Conservation (phyloP, 2,888 invertebrate species). For the Ditylenchus weischeri region DNA sequence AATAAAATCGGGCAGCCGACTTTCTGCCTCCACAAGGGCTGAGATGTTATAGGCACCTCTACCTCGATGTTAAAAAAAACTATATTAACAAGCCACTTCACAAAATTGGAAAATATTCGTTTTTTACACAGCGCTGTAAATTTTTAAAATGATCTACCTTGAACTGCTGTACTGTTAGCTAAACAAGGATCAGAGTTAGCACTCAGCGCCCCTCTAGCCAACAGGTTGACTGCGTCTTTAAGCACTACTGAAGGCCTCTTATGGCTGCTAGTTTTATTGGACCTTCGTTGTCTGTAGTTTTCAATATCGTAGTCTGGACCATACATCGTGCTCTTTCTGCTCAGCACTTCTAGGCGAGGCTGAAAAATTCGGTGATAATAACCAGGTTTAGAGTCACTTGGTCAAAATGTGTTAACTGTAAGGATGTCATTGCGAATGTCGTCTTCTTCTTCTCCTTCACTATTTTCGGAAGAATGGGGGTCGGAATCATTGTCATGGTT, state of each 20-base stretch:
- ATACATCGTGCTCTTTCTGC: constrained; percentile 14
- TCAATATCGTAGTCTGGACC: constrained; percentile 1
- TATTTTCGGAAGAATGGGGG: constrained; percentile 9
- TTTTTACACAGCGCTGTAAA: background rate
- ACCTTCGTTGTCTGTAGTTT: background rate
- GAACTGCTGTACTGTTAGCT: background rate
- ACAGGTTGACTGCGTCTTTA: constrained; percentile 4
- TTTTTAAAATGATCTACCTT: background rate
- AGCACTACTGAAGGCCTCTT: constrained; percentile 7
- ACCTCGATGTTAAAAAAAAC: too few relatives aligned
- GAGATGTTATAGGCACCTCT: too few relatives aligned
- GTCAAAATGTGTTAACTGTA: background rate
- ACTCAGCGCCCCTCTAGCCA: constrained; percentile 1
- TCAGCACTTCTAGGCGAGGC: constrained; percentile 25
- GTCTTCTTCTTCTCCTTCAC: constrained; percentile 18
- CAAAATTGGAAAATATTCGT: too few relatives aligned
- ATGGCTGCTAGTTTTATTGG: background rate
- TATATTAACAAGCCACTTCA: too few relatives aligned
- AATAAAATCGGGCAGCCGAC: too few relatives aligned
- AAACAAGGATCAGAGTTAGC: constrained; percentile 12
- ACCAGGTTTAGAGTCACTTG: background rate
- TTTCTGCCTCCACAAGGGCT: too few relatives aligned
- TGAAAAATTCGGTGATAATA: background rate
- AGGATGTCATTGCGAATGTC: constrained; percentile 23
- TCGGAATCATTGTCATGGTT: background rate